Percentiles rank a stretch among this genome's conserved stretches.
Conservation (phyloP, 92 coral and sea anemone species). For the Hydrozoanthus gracilis region DNA sequence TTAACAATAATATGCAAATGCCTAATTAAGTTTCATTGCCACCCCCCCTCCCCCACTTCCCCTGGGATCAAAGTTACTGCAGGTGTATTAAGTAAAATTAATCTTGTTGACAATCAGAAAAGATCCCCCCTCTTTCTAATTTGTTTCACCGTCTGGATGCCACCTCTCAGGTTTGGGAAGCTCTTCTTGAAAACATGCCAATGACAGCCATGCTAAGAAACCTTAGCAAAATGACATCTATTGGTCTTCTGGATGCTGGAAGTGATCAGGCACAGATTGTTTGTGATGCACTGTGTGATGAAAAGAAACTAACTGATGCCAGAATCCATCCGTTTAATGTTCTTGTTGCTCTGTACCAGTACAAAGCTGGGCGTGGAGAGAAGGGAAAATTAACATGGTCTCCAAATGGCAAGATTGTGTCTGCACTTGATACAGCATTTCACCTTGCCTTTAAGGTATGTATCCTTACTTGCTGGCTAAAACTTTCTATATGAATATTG, state of each 20-base stretch:
- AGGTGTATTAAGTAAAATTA: no score
- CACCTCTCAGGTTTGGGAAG: slow-evolving; percentile 82
- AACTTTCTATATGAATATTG: not conserved
- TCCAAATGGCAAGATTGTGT: slow-evolving; percentile 66
- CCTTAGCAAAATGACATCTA: slow-evolving; percentile 89
- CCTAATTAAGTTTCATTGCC: not conserved
- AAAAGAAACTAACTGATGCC: slow-evolving; percentile 64
- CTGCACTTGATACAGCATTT: slow-evolving; percentile 89
- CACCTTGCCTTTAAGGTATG: slow-evolving; percentile 90
- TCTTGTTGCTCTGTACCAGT: slow-evolving; percentile 83
- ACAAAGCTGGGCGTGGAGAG: slow-evolving; percentile 87
- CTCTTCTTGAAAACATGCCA: slow-evolving; percentile 91
- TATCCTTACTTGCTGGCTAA: not conserved
- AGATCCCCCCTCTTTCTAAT: no score
- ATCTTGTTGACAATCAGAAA: no score
- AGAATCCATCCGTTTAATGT: slow-evolving; percentile 95
- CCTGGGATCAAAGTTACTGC: not conserved
- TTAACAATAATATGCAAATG: no score
- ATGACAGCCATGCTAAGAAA: slow-evolving; percentile 98
- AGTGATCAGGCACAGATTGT: slow-evolving; percentile 69
- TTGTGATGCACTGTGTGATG: slow-evolving; percentile 57
- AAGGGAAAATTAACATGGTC: slow-evolving; percentile 84
- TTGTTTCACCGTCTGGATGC: no score
- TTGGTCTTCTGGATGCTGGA: slow-evolving; percentile 68
- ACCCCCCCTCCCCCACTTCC: not conserved